phyloP scores from a whole-genome alignment of 2,888 invertebrate species.

The Lepidochrysops patricia region DNA sequence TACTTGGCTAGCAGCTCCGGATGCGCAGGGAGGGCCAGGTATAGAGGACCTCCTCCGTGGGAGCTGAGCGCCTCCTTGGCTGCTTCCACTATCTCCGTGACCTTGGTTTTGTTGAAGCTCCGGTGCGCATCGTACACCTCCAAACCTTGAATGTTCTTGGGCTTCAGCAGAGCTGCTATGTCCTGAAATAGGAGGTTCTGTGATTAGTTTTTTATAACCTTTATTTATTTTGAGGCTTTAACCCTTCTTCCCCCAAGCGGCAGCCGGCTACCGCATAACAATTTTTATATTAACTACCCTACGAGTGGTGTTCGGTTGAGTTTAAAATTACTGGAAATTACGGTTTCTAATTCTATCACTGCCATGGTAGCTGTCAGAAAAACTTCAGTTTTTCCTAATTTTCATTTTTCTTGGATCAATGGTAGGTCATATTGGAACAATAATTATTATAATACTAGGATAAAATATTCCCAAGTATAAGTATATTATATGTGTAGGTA shows the following conservation, averaged over 20 bases:
- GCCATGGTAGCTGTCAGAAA: too few relatives aligned
- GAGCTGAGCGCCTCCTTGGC: conserved; percentile 62
- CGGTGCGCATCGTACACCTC: conserved; percentile 73
- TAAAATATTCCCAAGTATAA: background rate
- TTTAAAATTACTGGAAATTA: too few relatives aligned
- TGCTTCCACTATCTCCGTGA: conserved; percentile 58
- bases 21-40: conserved; percentile 77
- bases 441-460: background rate
- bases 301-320: too few relatives aligned
- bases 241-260: too few relatives aligned
- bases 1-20: conserved; percentile 80
- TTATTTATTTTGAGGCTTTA: too few relatives aligned
- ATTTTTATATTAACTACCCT: too few relatives aligned
- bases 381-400: too few relatives aligned
- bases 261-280: too few relatives aligned
- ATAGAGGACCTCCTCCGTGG: conserved; percentile 66
- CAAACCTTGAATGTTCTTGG: conserved; percentile 72
- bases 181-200: conserved; percentile 52
- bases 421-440: too few relatives aligned
- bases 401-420: too few relatives aligned
- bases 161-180: conserved; percentile 68
- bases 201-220: too few relatives aligned
- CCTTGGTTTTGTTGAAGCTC: conserved; percentile 64
- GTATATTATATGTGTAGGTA: background rate
- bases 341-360: background rate